Base-by-base conservation (phyloP, 2,113 vertebrate species). In the Psittacula cyanocephala region DNA sequence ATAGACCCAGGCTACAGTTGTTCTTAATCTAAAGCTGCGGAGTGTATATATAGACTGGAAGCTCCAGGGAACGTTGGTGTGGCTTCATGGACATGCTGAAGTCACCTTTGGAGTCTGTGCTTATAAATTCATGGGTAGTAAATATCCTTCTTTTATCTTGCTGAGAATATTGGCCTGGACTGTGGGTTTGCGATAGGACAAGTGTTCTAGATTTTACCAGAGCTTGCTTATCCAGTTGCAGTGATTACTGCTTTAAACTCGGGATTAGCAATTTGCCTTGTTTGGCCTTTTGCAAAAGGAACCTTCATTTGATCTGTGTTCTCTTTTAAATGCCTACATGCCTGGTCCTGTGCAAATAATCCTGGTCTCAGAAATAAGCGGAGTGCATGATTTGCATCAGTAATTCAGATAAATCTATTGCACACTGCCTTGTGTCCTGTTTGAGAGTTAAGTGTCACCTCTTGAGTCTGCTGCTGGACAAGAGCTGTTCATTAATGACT, bases 31-130 rank as follows among this genome's bases (percentile, higher is more conserved):
- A 14, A 86, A 78, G 25, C 37, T 46, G 23, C 37, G 17, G 13
- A 10, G 57, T 31, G n/a, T 70, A 11, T 33, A 12, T 63, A 11
- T 3, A 63, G 59, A n/a, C 53, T 50, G 44, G 68, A 50, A 74
- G 9, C 67, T 67, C 59, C 49, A 5, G 4, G 18, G 89, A 82
- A 24, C 0, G 0, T 5, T 65, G 69, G 25, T 27, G 18, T 63
- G 50, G 59, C 39, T 81, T 77, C 11, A 0, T 39, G 37, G 22
- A 7, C 43, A 17, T 75, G 76, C 75, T 86, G 50, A 74, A 86
- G 52, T 74, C 60, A 70, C 64, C 72, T 78, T 59, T 91, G 80
- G 77, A 84, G 44, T 75, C 91, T 59, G 46, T 63, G 68, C 49
- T 93, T 78, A 6, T 35, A 44, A 92, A 68, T 52, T 25, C 83